Evolutionary conservation across 2,113 vertebrate genomes (phyloP), one percentile per base, ranked within the genome.

Genomic region (Brachyistius frenatus): DNA sequence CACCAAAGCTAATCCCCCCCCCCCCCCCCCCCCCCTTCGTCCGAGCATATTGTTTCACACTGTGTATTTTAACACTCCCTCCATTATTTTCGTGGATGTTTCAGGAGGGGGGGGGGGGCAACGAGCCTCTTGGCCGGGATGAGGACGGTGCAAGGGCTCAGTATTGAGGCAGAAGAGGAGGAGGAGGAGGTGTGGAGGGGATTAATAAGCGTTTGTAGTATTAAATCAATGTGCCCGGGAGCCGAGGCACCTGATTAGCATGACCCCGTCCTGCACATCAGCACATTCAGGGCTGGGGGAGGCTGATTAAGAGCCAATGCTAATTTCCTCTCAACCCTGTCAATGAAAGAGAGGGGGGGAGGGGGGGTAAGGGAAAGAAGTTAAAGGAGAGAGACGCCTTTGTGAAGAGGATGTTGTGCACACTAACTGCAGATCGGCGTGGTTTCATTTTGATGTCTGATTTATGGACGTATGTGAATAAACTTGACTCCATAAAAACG

Each of bases 141-240:
- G 47, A 86, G 74, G 86, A 73, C 67, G 52, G 50, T 23, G 86
- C 78, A 81, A 89, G 83, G 83, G 80, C 85, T 83, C 37, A 0
- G 73, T 78, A 80, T 77, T 63, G 76, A 82, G 75, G 77, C 85
- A 15, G 71, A 83, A 16, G 76, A 71, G 55, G 78, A 66, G 44
- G 46, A 41, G 50, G 52, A 70, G 66, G 35, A 67, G 77, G 80
- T 75, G 86, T 73, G 80, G 78, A 75, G 78, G 63, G 85, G 84
- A 91, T 93, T 94, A 93, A 93, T 93, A 94, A 87, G 85, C 54
- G 44, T 90, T 93, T 92, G 86, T 89, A 87, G 86, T 92, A 89
- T 92, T 91, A 90, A 94, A 92, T 92, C 93, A 92, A 93, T 93
- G 86, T 84, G 84, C 90, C 91, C 80, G 83, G 54, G 80, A 92